Evolutionary conservation across 2,113 vertebrate genomes (phyloP).

Genomic region (Guaruba guarouba): DNA sequence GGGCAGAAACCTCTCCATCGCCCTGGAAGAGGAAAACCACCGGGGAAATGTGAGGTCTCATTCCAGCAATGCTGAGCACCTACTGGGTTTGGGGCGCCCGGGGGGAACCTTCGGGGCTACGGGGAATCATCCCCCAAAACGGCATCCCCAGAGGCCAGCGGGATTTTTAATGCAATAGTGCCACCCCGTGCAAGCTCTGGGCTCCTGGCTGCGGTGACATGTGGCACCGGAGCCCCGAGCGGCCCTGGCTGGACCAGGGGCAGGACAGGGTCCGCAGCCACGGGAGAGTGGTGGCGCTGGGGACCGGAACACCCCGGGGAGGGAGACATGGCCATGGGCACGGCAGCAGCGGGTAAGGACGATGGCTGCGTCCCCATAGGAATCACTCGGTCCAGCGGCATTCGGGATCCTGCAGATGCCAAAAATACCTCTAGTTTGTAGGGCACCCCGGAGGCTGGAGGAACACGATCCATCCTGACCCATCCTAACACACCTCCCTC

Average conservation of each 20-base stretch:
- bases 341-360: not conserved
- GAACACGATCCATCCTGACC: not conserved
- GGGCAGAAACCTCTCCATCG: accelerated
- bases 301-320: accelerated
- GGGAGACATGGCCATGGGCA: accelerated
- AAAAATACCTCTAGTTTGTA: accelerated
- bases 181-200: not conserved
- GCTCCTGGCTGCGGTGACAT: not conserved
- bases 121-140: accelerated
- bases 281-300: not conserved
- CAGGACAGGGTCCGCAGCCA: not conserved
- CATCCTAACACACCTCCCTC: not conserved
- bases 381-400: accelerated
- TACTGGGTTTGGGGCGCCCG: not conserved
- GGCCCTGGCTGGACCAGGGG: not conserved
- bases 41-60: accelerated
- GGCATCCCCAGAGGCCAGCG: not conserved
- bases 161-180: not conserved
- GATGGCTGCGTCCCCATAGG: accelerated
- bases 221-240: accelerated
- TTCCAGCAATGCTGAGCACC: accelerated
- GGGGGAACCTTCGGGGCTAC: accelerated
- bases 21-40: not conserved
- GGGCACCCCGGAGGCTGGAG: accelerated
- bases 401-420: not conserved